These are phyloP conservation scores for Sarcophaga subvicina DNA, from an alignment of 2,888 invertebrate species.

Conservation along the genomic window DNA sequence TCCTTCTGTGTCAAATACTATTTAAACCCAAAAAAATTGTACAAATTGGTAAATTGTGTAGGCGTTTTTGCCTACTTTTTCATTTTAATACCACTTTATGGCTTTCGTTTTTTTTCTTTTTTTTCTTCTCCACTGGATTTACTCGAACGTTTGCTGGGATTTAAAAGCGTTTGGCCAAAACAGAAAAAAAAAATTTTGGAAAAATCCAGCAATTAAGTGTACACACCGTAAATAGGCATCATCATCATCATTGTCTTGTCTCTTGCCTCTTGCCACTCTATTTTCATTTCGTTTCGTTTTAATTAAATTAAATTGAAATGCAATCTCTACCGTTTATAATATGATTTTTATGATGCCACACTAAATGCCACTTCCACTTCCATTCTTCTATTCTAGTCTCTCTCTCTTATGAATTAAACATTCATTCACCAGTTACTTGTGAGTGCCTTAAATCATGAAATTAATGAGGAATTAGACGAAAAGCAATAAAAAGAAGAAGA, in stretches of 20 bases:
- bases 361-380: neutral
- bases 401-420: too few relatives aligned
- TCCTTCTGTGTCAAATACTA: constrained; percentile 10
- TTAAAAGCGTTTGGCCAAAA: constrained; percentile 19
- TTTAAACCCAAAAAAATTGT: constrained; percentile 66
- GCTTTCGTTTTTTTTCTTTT: constrained; percentile 5
- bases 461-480: neutral
- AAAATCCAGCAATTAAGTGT: constrained; percentile 55
- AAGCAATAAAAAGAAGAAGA: neutral
- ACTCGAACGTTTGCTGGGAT: constrained; percentile 54
- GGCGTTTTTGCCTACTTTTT: constrained; percentile 53
- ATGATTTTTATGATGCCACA: constrained; percentile 53
- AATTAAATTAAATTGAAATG: constrained; percentile 64
- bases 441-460: constrained; percentile 14
- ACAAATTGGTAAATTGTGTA: constrained; percentile 71
- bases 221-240: constrained; percentile 56
- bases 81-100: constrained; percentile 52
- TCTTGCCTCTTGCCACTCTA: neutral
- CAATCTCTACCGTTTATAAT: constrained; percentile 58
- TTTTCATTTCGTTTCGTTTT: constrained; percentile 32
- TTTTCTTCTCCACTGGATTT: constrained; percentile 21
- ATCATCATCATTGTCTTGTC: constrained; percentile 26
- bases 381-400: neutral
- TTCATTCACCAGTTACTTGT: neutral
- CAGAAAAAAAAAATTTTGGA: neutral